Base-by-base conservation (phyloP, 53 echinoderm and acorn worm genomes). In the Arbacia lixula region DNA sequence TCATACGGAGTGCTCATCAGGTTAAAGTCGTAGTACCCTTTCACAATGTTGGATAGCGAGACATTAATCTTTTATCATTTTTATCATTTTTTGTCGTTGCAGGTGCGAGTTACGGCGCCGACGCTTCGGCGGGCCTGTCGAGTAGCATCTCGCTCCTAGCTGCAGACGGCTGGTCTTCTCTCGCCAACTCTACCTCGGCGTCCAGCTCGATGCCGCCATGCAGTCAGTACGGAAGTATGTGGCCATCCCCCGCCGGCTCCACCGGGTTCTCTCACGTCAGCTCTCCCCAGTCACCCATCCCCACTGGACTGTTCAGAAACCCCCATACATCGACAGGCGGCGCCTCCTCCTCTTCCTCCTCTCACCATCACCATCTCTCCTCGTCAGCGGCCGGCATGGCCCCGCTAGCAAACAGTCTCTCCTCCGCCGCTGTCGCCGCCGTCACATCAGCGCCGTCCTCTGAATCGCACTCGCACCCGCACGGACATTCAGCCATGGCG, bases 181-280 rank as follows among this genome's bases (percentile, higher is more conserved):
- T 81, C 40, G 49, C 63, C 11, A 81, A 63, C 50, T 11, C 82
- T 0, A 81, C 82, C 14, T 63, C 82, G n/a, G 64, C 62, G n/a
- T 5, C 82, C 2, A 81, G 11, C 60, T 46, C 63, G 6, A 81
- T 81, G 82, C 64, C 82, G 2, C 17, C 82, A 27, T 61, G 82
- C 64, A 81, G 64, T 16, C 82, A 81, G 22, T 81, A 81, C 64
- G 64, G 82, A 26, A 46, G 82, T 46, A 81, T 81, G 82, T 81
- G 82, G 82, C 82, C 82, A 1, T 50, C 63, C 26, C 9, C 82
- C 31, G 78, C 78, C 41, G 62, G 63, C 6, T 63, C 82, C 82
- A n/a, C 27, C 33, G 82, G 82, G 2, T 81, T 81, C 82, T 32
- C 82, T 1, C 82, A 61, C 46, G 82, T 43, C n/a, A 63, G 82